Evolutionary conservation across 2,113 vertebrate species (phyloP), one percentile per base, ranked within the genome.

Genomic region (Notothenia rossii): DNA sequence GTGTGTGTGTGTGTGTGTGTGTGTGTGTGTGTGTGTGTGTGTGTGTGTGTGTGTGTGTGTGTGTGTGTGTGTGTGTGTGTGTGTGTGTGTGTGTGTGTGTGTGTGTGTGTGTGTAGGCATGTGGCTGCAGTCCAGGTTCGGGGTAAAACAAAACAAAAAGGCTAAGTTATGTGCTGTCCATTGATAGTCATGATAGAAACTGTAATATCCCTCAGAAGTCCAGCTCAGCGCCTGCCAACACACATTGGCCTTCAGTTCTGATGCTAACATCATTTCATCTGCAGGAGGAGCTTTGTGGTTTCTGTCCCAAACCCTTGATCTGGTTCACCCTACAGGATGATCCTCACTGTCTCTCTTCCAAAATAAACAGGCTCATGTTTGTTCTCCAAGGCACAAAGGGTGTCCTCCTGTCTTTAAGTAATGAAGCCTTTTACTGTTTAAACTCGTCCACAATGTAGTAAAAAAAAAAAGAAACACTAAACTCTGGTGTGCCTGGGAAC

Each of bases 181-280:
- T 58, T 78, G 54, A 85, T 87, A 82, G 85, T 91, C 85, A 75
- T 29, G 29, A 29, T 76, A 85, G 68, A 82, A 82, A 89, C 67
- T 71, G 50, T 77, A 82, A 82, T 85, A 83, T 85, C 80, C 64
- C 66, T 76, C 55, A 84, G 65, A 89, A 77, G 63, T 89, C 82
- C 72, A 81, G 84, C 60, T 80, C 33, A 62, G 54, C 2, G 73
- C 56, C 89, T 86, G 91, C 90, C 91, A 93, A 87, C 78, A 74
- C 76, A 73, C 65, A 49, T 72, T 89, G 89, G 89, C 88, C 66
- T 79, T 63, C 72, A 76, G 82, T 88, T 84, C 65, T 84, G 79
- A 92, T 79, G 71, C 75, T 88, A 86, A 89, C 88, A 90, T 89
- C 79, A 91, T 91, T 87, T 88, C 83, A 87, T 90, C 81, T 83